phyloP scores from a whole-genome alignment of 2,797 vertebrate genomes.

The Petrocephalus sullivani region DNA sequence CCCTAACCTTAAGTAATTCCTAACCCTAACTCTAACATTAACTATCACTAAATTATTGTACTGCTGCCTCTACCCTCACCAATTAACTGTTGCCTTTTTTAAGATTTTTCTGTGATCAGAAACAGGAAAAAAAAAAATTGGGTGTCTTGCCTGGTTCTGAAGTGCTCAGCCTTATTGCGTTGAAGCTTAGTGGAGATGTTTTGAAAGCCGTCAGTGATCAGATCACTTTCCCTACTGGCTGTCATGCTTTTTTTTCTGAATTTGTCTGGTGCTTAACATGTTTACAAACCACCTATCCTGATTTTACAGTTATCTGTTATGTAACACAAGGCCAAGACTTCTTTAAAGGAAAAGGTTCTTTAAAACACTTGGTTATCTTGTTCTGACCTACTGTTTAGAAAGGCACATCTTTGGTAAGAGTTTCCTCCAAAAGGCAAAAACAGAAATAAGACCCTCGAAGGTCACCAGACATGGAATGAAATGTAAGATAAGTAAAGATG shows the following conservation, averaged over 20 bases:
- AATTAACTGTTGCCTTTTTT: conserved; percentile 50
- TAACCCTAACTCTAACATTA: conserved; percentile 28
- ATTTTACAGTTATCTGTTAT: background rate
- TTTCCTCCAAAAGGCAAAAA: background rate
- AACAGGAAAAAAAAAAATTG: background rate
- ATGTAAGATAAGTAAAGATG: background rate
- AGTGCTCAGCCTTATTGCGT: conserved; percentile 21
- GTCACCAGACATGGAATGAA: background rate
- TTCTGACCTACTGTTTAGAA: background rate
- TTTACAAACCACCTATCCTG: background rate
- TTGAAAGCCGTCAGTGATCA: background rate
- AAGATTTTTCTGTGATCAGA: conserved; percentile 45
- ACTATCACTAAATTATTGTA: conserved; percentile 53
- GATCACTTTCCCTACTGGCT: background rate
- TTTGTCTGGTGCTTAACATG: background rate
- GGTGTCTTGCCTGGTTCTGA: conserved; percentile 60
- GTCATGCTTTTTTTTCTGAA: background rate
- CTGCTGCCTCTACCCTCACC: conserved; percentile 73
- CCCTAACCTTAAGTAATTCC: conserved; percentile 14
- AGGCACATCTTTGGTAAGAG: background rate
- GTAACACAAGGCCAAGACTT: background rate
- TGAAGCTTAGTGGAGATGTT: background rate
- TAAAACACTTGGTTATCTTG: background rate
- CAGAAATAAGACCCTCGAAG: background rate
- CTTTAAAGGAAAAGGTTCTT: background rate